These are phyloP conservation scores for Sussaba pulchella DNA, from an alignment of 2,888 invertebrate genomes.

Conservation along the genomic window DNA sequence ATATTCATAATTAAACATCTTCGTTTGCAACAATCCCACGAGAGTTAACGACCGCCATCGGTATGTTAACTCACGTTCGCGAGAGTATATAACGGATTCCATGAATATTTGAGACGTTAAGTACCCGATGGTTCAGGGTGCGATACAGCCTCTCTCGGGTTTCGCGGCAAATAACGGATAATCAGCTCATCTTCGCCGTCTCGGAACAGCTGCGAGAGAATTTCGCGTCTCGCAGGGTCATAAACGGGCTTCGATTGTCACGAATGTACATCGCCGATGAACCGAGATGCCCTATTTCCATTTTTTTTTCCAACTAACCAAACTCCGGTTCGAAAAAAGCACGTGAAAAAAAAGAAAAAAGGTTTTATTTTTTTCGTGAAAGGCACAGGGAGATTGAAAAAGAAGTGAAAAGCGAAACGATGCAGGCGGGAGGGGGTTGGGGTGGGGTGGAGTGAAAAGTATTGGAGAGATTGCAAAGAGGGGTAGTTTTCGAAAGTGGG, in stretches of 20 bases:
- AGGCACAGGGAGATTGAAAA: constrained; percentile 60
- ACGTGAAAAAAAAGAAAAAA: background rate
- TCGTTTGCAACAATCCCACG: background rate
- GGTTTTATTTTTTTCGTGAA: constrained; percentile 37
- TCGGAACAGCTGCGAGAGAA: constrained; percentile 18
- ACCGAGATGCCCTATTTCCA: constrained; percentile 45
- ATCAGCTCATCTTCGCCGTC: constrained; percentile 14
- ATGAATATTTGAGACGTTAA: constrained; percentile 18
- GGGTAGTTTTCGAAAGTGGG: constrained; percentile 63
- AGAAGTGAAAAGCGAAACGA: constrained; percentile 51
- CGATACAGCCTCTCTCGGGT: constrained; percentile 4
- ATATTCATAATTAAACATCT: constrained; percentile 23
- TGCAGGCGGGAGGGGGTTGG: background rate
- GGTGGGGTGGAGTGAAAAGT: constrained; percentile 60
- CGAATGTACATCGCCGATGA: constrained; percentile 21
- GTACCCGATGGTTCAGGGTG: constrained; percentile 4
- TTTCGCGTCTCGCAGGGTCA: constrained; percentile 9
- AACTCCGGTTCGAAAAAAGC: constrained; percentile 46
- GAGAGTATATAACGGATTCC: background rate
- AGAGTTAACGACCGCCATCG: constrained; percentile 5
- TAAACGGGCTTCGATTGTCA: too few relatives aligned
- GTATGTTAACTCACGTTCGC: background rate
- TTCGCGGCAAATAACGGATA: constrained; percentile 13
- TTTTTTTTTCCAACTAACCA: too few relatives aligned
- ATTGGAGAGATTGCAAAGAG: constrained; percentile 59